Percentiles rank a stretch among this genome's conserved stretches.
phyloP scores from a whole-genome alignment of 2,888 invertebrate species.

The Drosophila birchii region DNA sequence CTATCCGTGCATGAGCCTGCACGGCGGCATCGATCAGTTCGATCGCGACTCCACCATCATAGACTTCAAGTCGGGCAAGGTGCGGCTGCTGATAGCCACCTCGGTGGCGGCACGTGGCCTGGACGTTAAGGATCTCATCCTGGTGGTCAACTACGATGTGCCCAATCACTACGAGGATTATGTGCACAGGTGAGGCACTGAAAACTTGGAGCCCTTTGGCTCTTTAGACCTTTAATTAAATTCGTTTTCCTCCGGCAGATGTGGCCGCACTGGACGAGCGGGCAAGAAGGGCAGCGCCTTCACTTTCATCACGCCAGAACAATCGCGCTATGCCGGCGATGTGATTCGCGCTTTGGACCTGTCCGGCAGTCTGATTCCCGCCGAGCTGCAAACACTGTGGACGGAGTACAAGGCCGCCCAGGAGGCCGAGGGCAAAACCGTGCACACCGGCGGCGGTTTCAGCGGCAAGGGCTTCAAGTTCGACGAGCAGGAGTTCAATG shows the following conservation, averaged over 20 bases:
- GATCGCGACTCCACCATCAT: conserved; percentile 98
- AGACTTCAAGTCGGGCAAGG: conserved; percentile 98
- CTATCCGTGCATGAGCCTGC: conserved; percentile 98
- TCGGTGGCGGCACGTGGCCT: conserved; percentile 99
- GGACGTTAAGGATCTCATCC: conserved; percentile 98
- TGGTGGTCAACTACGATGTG: conserved; percentile 99
- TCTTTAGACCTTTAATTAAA: not conserved
- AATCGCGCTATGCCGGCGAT: conserved; percentile 97
- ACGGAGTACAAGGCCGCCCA: conserved; percentile 94
- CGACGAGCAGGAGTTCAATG: conserved; percentile 98
- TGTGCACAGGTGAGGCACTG: conserved; percentile 89
- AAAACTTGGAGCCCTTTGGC: rapidly evolving
- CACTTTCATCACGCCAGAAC: conserved; percentile 98
- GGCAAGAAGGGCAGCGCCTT: conserved; percentile 99
- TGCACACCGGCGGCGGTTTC: conserved; percentile 96
- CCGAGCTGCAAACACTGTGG: conserved; percentile 92
- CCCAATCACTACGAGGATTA: conserved; percentile 99
- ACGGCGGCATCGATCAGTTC: conserved; percentile 99
- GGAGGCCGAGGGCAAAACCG: conserved; percentile 96
- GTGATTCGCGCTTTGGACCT: conserved; percentile 95
- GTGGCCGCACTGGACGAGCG: conserved; percentile 94
- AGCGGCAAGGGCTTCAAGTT: conserved; percentile 98
- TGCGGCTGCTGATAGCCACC: conserved; percentile 97
- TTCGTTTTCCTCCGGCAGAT: conserved; percentile 86
- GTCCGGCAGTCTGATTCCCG: conserved; percentile 91